Base-by-base conservation (phyloP, 1,140 invertebrate species). In the Ceratitis capitata region DNA sequence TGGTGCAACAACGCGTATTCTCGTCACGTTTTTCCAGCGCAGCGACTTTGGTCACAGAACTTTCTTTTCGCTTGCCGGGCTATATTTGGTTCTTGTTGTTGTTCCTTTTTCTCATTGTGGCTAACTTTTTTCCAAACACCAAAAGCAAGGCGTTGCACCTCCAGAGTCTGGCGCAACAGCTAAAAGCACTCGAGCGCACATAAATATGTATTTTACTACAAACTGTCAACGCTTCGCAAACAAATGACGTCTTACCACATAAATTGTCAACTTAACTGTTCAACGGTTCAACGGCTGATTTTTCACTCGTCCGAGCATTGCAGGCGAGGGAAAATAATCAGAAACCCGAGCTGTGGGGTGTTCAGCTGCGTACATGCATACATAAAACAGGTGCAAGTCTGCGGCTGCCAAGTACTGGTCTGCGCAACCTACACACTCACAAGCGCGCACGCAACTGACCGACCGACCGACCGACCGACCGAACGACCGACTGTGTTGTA, bases 251-350 rank as follows among this genome's bases (percentile, higher is more conserved):
- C 12, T 45, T 78, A 19, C 39, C 69, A 78, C 39, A 45, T 78
- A 45, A 78, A 78, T 78, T 78, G 35, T 78, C 69, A 78, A 78
- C 69, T 78, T 78, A 45, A 78, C 69, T 78, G 69, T 78, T 45
- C 23, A n/a, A 47, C 69, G 69, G 69, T 78, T 78, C 39, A 78
- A 45, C 42, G 69, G 39, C 69, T 78, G 69, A 45, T 78, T 45
- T 78, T 10, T 78, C 19, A 78, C 42, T 78, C 19, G 69, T 78
- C 69, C 9, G 69, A 6, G 35, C 4, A 69, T 16, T 47, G 39
- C 69, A 78, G 16, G 2, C 42, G 45, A 45, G 5, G 19, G 16
- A n/a, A 78, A 74, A 23, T n/a, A 78, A 45, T 45, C 69, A 78
- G 23, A 78, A 45, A 35, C 69, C 35, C n/a, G 39, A 78, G 39